These are phyloP conservation scores for Gymnothorax reevesii DNA, from an alignment of 2,797 vertebrate genomes.

Conservation along the genomic window DNA sequence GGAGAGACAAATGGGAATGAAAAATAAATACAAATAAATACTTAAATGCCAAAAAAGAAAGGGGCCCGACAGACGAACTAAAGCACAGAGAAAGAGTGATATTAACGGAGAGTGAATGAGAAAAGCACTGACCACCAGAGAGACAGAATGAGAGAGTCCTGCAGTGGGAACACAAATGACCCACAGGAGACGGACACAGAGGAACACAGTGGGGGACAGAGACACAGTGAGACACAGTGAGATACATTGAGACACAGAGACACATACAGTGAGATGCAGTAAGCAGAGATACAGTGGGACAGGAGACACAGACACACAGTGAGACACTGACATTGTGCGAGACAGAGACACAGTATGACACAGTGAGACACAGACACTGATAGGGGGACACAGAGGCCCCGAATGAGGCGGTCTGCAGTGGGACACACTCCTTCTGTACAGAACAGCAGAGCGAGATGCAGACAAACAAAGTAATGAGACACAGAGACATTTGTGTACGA, in stretches of 20 bases:
- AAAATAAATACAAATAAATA: background rate
- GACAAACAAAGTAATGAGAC: background rate
- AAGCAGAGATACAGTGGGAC: background rate
- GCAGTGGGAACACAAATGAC: slow-evolving; percentile 4
- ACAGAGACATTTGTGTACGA: background rate
- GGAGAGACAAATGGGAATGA: background rate
- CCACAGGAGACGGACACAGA: background rate
- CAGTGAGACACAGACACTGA: no score
- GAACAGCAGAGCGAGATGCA: no score
- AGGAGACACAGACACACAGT: background rate
- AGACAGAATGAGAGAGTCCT: background rate
- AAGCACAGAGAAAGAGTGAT: background rate
- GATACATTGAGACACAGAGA: background rate
- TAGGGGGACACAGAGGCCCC: no score
- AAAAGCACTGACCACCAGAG: background rate
- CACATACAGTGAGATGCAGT: background rate
- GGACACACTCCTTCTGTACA: no score
- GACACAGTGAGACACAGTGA: background rate
- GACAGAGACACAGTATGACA: no score
- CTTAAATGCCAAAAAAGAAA: background rate
- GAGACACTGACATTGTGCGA: background rate
- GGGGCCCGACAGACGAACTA: background rate
- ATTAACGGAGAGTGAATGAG: background rate
- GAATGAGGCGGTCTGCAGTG: no score
- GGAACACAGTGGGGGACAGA: background rate